Base-by-base conservation (phyloP, 1,140 invertebrate genomes). In the Scaptodrosophila lebanonensis region DNA sequence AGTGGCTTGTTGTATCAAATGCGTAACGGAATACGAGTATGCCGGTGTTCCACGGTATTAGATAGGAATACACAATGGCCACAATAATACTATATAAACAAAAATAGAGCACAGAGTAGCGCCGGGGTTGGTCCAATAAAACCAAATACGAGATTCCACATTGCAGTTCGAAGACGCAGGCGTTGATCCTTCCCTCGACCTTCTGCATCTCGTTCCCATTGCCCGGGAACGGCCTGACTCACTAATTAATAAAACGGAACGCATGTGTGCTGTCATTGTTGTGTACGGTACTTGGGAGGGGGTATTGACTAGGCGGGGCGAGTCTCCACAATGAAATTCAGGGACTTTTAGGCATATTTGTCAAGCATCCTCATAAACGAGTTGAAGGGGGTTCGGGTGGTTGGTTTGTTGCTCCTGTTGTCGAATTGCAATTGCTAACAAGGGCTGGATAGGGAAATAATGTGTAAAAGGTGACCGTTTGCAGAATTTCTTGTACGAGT, bases 331-430 rank as follows among this genome's bases (percentile, higher is more conserved):
- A 65, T 65, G 40, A 20, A 58, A 65, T 56, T 65, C 68, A 61
- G 53, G 59, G 68, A 79, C 73, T 79, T 77, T 79, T 79, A 79
- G 75, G 73, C 73, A 79, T 75, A 79, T 82, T 79, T 82, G 73
- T 82, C 63, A 71, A 71, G 72, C 32, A 49, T 18, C 25, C 35
- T 29, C 13, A 30, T 20, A 20, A 32, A 9, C 12, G 3, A 22
- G 33, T 29, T 38, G 33, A 25, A 18, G 9, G 22, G 12, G 32
- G n/a, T 22, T 7, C 17, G 4, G 22, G 9, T 25, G 29, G n/a
- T 15, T 38, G 17, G 18, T 22, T 9, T 35, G 50, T 38, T 38
- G 48, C 22, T 25, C 3, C 22, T 25, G 32, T 52, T 57, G 61
- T 76, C 68, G 72, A 79, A 79, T 77, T 77, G 67, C 72, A 77